Base-by-base conservation (phyloP, 1,140 invertebrate species). In the Zaprionus ornatus region DNA sequence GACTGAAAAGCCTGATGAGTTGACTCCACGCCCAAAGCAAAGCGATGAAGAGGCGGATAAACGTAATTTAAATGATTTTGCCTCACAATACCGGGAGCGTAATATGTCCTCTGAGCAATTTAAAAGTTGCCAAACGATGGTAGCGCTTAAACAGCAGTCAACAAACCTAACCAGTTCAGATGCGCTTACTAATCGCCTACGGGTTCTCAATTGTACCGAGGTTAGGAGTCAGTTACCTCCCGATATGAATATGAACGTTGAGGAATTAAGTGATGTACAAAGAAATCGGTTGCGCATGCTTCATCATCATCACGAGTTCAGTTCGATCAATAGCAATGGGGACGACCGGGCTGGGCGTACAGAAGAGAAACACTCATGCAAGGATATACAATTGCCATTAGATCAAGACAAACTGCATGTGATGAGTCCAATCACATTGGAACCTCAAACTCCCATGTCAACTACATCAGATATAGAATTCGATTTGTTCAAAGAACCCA, bases 101-200 rank as follows among this genome's bases (percentile, higher is more conserved):
- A 75, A 73, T 17, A 62, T 84, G 17, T 81, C 71, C 17, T 88
- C 85, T 1, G 74, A 76, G 1, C 74, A 85, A 27, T 76, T 88
- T 19, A 55, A 66, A n/a, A 60, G 81, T 17, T 77, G 72, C 1
- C 54, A 84, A 19, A 66, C 82, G 0, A 21, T 42, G 32, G 79
- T 85, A 7, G 12, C 79, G 10, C 32, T 90, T 2, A 19, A 67
- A 3, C 27, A 61, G 25, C 9, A 57, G 27, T 17, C 27, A 1
- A 15, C 45, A 19, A 48, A 48, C 4, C 9, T 6, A 2, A 59
- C 25, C 2, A 29, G 91, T 12, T 91, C 87, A 6, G 93, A 91
- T 4, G 90, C 92, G 4, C 80, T 93, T 77, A 73, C 74, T 37
- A 93, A 93, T 74, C 92, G 91, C 65, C 35, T 93, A 19, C 91